These are phyloP conservation scores for Ursus arctos DNA, from an alignment of 2,113 vertebrate species.

Conservation along the genomic window DNA sequence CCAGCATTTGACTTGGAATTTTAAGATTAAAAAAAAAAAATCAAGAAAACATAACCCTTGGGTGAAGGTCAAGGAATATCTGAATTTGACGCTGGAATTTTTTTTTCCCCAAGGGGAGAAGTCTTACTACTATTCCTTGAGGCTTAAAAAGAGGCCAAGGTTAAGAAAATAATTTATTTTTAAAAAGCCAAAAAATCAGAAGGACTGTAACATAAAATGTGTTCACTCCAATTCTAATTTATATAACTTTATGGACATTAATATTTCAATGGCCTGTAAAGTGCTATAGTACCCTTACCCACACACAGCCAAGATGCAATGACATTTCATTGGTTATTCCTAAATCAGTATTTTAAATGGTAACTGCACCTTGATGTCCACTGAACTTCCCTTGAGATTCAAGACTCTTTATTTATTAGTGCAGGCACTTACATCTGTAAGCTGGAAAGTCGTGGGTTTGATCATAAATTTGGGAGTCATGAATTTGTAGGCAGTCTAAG, in stretches of 20 bases:
- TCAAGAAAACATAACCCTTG: slow-evolving; percentile 26
- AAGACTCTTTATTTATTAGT: slow-evolving; percentile 80
- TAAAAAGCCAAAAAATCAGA: slow-evolving; percentile 2
- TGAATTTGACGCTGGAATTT: slow-evolving; percentile 55
- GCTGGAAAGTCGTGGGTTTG: slow-evolving; percentile 70
- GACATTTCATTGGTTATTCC: neutral
- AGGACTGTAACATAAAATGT: neutral
- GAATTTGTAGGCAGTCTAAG: slow-evolving; percentile 77
- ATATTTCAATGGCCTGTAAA: slow-evolving; percentile 42
- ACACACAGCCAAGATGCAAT: neutral
- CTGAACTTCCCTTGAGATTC: slow-evolving; percentile 63
- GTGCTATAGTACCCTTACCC: neutral
- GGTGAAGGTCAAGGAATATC: slow-evolving; percentile 50
- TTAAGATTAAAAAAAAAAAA: slow-evolving; percentile 50
- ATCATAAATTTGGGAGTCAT: slow-evolving; percentile 80
- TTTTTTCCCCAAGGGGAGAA: neutral
- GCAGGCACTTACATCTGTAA: slow-evolving; percentile 75
- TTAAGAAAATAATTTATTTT: slow-evolving; percentile 46
- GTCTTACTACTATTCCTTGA: slow-evolving; percentile 9
- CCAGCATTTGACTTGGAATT: slow-evolving; percentile 41
- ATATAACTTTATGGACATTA: slow-evolving; percentile 15
- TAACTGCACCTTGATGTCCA: slow-evolving; percentile 27
- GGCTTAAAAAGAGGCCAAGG: neutral
- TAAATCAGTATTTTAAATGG: slow-evolving; percentile 55
- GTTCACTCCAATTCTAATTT: neutral